Evolutionary conservation across 2,797 vertebrate genomes (phyloP).

Genomic region (Microctenopoma stevenorrisi): DNA sequence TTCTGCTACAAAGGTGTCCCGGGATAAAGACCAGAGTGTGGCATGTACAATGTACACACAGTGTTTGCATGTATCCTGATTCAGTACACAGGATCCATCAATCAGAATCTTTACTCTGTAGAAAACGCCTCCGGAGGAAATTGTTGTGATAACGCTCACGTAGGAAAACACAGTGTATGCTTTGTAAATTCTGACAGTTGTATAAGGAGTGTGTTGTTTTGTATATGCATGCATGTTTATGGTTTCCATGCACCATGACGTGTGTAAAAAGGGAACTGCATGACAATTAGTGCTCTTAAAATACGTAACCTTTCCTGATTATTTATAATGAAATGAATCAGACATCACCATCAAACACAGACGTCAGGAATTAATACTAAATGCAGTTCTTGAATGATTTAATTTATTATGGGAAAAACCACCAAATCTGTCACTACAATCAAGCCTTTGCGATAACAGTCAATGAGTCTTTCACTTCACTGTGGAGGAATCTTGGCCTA

Average conservation of each 20-base stretch:
- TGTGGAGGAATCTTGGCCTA: no score
- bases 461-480: no score
- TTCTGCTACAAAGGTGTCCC: conserved; percentile 63
- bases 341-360: no score
- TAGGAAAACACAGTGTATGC: conserved; percentile 13
- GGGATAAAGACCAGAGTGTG: conserved; percentile 61
- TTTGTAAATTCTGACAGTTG: conserved; percentile 35
- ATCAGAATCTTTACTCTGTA: conserved; percentile 9
- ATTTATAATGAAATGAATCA: no score
- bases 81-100: conserved; percentile 7
- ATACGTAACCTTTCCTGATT: background rate
- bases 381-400: no score
- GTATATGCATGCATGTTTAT: conserved; percentile 5
- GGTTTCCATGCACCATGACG: background rate
- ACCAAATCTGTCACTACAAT: no score
- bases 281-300: background rate
- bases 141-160: conserved; percentile 28
- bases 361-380: no score
- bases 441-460: no score
- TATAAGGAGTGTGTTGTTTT: conserved; percentile 2
- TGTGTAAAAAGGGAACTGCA: background rate
- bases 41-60: background rate
- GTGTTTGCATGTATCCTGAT: conserved; percentile 4
- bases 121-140: conserved; percentile 16
- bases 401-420: no score